Conservation (phyloP, 2,113 vertebrate genomes). For the Muntiacus muntjak region DNA sequence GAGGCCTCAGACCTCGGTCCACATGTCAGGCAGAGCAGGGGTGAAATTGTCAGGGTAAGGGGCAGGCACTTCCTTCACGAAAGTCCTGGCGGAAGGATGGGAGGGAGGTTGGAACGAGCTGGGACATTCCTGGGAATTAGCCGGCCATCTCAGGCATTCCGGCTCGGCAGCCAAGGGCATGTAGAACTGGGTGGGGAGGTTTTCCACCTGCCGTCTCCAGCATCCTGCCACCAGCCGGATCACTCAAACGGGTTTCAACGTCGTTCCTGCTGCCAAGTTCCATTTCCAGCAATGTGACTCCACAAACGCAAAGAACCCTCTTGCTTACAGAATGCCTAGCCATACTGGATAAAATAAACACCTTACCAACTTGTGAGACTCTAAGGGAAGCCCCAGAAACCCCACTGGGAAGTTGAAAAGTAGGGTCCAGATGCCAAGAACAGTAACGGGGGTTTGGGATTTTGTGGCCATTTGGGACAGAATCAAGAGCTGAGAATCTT, state of each 20-base stretch:
- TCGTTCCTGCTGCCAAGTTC: background rate
- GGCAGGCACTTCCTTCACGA: background rate
- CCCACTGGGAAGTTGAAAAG: background rate
- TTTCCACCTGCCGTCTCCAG: background rate
- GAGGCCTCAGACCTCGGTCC: too few relatives aligned
- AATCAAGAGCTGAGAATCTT: background rate
- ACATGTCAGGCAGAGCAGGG: background rate
- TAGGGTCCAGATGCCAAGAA: background rate
- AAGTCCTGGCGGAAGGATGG: background rate
- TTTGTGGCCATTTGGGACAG: background rate
- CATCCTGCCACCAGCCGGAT: background rate
- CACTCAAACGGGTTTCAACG: background rate
- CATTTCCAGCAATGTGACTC: background rate
- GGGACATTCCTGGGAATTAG: constrained; percentile 55
- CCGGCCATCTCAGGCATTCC: constrained; percentile 17
- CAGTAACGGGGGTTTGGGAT: background rate
- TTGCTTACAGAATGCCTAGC: background rate
- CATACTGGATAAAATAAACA: background rate
- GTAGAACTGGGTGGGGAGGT: background rate
- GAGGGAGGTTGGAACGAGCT: background rate
- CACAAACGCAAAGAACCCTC: background rate
- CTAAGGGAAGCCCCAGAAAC: background rate
- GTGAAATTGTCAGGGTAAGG: background rate
- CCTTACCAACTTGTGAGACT: background rate
- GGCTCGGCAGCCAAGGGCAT: background rate